A percentile compares a stretch with the other conserved stretches of the same genome.
Conservation (phyloP, 2,113 vertebrate genomes). For the Procavia capensis region DNA sequence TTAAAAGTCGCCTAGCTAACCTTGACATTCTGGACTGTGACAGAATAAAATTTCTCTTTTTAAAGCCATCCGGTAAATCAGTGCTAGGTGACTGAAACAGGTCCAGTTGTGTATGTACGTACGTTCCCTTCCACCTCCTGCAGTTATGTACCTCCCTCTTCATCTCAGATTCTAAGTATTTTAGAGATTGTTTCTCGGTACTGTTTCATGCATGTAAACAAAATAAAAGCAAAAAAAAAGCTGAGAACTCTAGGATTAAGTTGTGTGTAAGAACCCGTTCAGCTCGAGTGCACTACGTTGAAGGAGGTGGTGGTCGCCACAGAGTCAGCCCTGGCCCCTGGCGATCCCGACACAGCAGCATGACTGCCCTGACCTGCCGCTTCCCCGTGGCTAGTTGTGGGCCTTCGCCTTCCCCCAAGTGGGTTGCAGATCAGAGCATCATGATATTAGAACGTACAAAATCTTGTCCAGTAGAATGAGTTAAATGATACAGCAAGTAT, state of each 20-base stretch:
- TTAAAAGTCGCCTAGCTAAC: background rate
- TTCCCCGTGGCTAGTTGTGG: background rate
- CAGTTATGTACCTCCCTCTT: background rate
- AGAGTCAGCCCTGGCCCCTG: background rate
- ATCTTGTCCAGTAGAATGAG: background rate
- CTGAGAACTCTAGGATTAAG: background rate
- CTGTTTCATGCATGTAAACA: background rate
- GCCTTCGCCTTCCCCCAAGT: background rate
- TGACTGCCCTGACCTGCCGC: background rate
- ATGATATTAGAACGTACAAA: background rate
- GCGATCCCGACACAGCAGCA: no score
- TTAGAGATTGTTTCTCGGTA: no score
- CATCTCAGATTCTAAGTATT: background rate
- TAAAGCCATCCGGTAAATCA: no score
- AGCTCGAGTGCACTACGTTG: background rate
- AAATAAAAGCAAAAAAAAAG: background rate
- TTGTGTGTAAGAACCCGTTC: background rate
- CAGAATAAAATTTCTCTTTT: no score
- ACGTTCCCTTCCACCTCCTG: background rate
- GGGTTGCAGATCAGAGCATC: background rate
- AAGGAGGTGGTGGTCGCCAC: background rate
- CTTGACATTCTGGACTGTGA: no score
- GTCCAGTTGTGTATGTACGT: no score
- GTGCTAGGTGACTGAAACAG: no score
- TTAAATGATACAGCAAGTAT: background rate